Conservation (phyloP, 1,140 invertebrate species). For the Drosophila lacertosa region DNA sequence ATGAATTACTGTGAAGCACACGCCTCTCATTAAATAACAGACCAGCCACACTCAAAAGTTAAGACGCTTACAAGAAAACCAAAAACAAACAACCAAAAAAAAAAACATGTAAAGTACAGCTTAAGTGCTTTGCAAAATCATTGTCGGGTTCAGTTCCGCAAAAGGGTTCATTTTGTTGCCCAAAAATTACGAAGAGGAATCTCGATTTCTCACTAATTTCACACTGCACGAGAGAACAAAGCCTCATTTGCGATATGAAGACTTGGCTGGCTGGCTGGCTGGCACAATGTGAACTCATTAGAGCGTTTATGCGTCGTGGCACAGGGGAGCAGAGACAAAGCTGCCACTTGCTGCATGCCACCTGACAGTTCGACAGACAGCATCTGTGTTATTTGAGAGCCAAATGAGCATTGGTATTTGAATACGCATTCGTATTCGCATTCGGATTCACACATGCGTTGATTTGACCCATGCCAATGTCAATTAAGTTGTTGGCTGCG, state of each 20-base stretch:
- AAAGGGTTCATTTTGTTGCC: conserved; percentile 26
- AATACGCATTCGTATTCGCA: not conserved
- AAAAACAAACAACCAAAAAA: conserved; percentile 9
- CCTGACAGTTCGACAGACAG: not conserved
- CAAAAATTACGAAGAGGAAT: conserved; percentile 16
- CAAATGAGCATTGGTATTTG: conserved; percentile 14
- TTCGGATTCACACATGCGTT: not conserved
- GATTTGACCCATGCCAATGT: conserved; percentile 38
- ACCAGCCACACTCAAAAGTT: conserved; percentile 17
- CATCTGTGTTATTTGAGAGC: conserved; percentile 1
- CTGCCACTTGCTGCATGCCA: conserved; percentile 14
- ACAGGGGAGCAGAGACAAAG: conserved; percentile 5
- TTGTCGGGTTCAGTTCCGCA: conserved; percentile 12
- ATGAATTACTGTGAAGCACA: conserved; percentile 24
- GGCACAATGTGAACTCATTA: conserved; percentile 75
- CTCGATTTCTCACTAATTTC: conserved; percentile 24
- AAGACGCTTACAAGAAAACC: conserved; percentile 33
- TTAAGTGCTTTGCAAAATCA: conserved; percentile 37
- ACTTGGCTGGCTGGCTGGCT: conserved; percentile 43
- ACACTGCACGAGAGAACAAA: conserved; percentile 24
- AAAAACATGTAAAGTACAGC: conserved; percentile 30
- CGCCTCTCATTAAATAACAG: conserved; percentile 40
- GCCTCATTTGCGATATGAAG: conserved; percentile 35
- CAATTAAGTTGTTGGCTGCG: conserved; percentile 27
- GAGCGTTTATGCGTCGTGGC: conserved; percentile 32